phyloP scores from a whole-genome alignment of 2,797 vertebrate species.

The Enteromius afrohamiltoni region DNA sequence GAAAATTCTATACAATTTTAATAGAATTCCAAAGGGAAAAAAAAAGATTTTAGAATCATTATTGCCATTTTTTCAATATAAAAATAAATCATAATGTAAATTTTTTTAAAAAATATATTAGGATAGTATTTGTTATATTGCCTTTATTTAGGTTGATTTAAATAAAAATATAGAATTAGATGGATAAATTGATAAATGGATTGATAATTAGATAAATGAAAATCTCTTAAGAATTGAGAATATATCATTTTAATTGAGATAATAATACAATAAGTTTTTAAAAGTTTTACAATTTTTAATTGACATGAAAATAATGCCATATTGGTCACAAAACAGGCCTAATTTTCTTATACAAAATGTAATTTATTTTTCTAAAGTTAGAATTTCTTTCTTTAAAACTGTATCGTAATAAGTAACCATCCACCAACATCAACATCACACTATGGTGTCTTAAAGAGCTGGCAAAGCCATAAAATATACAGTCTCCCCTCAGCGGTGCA shows the following conservation, averaged over 20 bases:
- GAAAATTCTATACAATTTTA: no score
- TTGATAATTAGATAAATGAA: not conserved
- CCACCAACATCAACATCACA: not conserved
- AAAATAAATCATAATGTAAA: not conserved
- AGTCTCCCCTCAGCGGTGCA: not conserved
- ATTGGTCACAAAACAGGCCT: not conserved
- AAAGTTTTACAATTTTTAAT: not conserved
- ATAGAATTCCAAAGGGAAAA: no score
- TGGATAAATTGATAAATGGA: no score
- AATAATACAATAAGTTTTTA: no score
- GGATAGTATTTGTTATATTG: not conserved
- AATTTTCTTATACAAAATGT: not conserved
- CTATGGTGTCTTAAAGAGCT: not conserved
- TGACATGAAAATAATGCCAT: not conserved
- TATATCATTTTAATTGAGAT: no score
- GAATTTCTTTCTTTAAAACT: not conserved
- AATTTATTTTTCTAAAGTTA: not conserved
- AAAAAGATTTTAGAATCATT: not conserved
- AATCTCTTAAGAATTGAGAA: not conserved
- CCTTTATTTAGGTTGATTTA: not conserved
- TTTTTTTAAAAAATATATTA: not conserved
- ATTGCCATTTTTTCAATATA: not conserved
- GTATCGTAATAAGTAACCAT: not conserved
- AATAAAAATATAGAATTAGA: not conserved
- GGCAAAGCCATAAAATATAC: slow-evolving; percentile 3